Base-by-base conservation (phyloP, 2,888 invertebrate species). In the Cataglyphis livida region DNA sequence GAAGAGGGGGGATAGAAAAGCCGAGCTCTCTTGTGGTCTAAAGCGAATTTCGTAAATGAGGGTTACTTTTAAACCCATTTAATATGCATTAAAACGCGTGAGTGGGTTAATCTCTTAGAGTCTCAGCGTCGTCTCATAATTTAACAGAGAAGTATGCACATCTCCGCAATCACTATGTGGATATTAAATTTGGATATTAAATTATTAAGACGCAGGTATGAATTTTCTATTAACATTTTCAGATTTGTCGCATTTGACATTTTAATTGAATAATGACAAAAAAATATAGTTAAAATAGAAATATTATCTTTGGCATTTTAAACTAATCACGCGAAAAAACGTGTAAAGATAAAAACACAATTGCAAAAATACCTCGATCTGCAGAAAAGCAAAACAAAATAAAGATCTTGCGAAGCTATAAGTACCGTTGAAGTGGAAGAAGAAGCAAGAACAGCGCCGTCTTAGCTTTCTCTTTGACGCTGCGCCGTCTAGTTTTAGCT, bases 31-130 rank as follows among this genome's bases (percentile, higher is more conserved):
- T 71, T 79, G 78, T 35, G 78, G 78, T 44, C 44, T 41, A 76
- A 70, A 82, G 85, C 59, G 84, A 88, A 82, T 88, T 89, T 89
- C 83, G 86, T 85, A 90, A 90, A 90, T 90, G 51, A 64, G 85
- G 78, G 84, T 90, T 87, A 85, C 85, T 71, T 71, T 81, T 76
- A 73, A 78, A 76, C 57, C 66, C 88, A 87, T 89, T 89, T 87
- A 89, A 85, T 90, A 89, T 89, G 87, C 90, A 90, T 88, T 88
- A 88, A 88, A 85, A 84, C 83, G 85, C 74, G 51, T 79, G 84
- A 70, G 73, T 84, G 81, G 85, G 81, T 84, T 87, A 90, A 87
- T 87, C 85, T 82, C 84, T 64, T 70, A 62, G 81, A 86, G 85
- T 85, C 86, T 85, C 81, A 84, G 54, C 75, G 81, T 82, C 83